Evolutionary conservation across 2,888 invertebrate genomes (phyloP).

Genomic region (Syritta pipiens): DNA sequence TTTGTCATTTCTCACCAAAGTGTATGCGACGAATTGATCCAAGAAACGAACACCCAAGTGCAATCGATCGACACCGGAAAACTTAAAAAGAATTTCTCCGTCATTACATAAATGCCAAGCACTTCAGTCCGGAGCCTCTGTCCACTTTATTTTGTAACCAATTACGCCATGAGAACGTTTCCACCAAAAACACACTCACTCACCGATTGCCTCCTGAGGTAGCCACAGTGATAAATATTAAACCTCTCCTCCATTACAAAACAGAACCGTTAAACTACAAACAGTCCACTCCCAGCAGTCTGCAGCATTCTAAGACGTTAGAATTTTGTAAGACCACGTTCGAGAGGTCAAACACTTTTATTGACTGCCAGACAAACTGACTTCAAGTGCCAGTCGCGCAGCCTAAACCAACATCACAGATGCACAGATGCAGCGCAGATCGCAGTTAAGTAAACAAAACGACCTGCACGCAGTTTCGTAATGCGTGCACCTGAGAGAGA

Average conservation of each 20-base stretch:
- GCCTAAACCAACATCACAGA: conserved; percentile 9
- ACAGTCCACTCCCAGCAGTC: neutral
- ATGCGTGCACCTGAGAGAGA: conserved; percentile 37
- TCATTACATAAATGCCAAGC: neutral
- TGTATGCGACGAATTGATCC: too few species aligned
- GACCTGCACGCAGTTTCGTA: conserved; percentile 33
- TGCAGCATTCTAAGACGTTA: conserved; percentile 30
- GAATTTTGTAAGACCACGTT: conserved; percentile 41
- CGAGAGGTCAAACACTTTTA: conserved; percentile 17
- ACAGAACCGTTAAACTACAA: conserved; percentile 25
- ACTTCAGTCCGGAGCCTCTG: neutral
- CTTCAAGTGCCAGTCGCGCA: conserved; percentile 20
- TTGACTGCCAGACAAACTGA: conserved; percentile 13
- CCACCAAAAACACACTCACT: neutral
- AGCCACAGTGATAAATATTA: neutral
- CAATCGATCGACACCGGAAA: too few species aligned
- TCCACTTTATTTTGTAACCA: neutral
- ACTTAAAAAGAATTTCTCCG: too few species aligned
- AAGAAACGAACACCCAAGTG: too few species aligned
- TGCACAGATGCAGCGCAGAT: neutral
- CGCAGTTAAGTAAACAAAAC: conserved; percentile 35
- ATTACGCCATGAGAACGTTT: conserved; percentile 3
- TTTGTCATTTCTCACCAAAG: too few species aligned
- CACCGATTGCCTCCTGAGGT: conserved; percentile 13
- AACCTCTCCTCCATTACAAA: neutral